Evolutionary conservation across 2,113 vertebrate genomes (phyloP), one percentile per base, ranked within the genome.

Genomic region (Nerophis lumbriciformis): DNA sequence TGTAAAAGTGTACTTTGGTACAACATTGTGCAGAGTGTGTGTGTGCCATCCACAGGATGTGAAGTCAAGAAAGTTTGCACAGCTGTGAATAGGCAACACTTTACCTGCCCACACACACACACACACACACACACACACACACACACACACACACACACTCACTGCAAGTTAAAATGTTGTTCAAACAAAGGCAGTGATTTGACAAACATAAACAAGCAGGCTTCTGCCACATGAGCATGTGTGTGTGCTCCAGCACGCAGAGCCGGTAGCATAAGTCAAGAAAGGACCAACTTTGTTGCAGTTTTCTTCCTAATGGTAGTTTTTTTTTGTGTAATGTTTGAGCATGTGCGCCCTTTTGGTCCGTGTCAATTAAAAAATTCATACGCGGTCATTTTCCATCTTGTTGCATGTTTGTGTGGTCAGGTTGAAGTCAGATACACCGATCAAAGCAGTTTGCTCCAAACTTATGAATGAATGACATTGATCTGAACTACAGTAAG

Each of bases 1-100:
- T 44, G 55, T n/a, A 57, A 10, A 51, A 56, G 6, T 35, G 28
- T 38, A 38, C 8, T 37, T 16, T 55, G 11, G 35, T 14, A 37
- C 6, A 66, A 36, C 14, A 6, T 35, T 62, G 75, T 63, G 65
- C 13, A 61, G 58, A 52, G 39, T 69, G 57, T 57, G 76, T 57
- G 76, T 71, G 58, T 70, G 55, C 59, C 59, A 63, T 81, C 70
- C 14, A 80, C 77, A 84, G 88, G 87, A 86, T 88, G 85, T 89
- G 85, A 88, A 90, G 81, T 88, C 73, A 79, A 78, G 81, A 84
- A 66, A 70, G 88, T 90, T 90, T 90, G 82, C 83, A 88, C 88
- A 91, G 89, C 88, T 90, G 84, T 63, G 62, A 21, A 12, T 45
- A 45, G 39, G 6, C 6, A 3, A 42, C 8, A 10, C 59, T 48